Evolutionary conservation across 30 jellyfish, hydroid and myxozoan species (phyloP).

Genomic region (Chrysaora quinquecirrha): DNA sequence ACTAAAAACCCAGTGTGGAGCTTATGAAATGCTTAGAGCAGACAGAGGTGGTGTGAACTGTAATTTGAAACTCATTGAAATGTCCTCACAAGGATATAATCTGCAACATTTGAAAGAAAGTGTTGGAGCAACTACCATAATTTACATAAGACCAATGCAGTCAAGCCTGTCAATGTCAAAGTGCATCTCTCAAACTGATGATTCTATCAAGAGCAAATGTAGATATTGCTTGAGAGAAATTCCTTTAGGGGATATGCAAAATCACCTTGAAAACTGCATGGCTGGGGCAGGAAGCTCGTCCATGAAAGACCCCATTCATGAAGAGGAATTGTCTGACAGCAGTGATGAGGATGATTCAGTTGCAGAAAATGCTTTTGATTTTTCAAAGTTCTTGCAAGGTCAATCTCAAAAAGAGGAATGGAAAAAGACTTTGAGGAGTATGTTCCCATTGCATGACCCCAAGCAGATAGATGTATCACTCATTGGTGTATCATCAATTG

Average conservation of each 20-base stretch:
- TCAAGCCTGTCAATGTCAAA: constrained; percentile 19
- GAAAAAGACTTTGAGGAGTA: constrained; percentile 1
- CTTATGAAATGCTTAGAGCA: constrained; percentile 17
- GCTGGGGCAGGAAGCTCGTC: background rate
- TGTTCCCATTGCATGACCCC: constrained; percentile 27
- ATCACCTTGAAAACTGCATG: constrained; percentile 22
- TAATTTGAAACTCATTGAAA: constrained; percentile 8
- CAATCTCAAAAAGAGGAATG: background rate
- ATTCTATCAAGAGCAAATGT: constrained; percentile 24
- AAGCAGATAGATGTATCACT: constrained; percentile 8
- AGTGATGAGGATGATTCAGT: constrained; percentile 3
- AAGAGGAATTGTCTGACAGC: constrained; percentile 15
- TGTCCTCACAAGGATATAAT: constrained; percentile 42
- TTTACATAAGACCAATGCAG: constrained; percentile 33
- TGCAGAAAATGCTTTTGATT: constrained; percentile 2
- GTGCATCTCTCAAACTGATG: constrained; percentile 23
- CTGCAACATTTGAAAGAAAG: constrained; percentile 22
- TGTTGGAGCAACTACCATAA: constrained; percentile 27
- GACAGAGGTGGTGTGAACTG: constrained; percentile 26
- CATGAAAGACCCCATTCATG: background rate
- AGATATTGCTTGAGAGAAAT: constrained; percentile 28
- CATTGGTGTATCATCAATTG: constrained; percentile 30
- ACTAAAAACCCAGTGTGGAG: constrained; percentile 19
- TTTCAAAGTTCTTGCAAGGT: constrained; percentile 9
- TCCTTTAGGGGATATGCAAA: constrained; percentile 15